Evolutionary conservation across 2,797 vertebrate genomes (phyloP), one percentile per base, ranked within the genome.

Genomic region (Glossophaga mutica): DNA sequence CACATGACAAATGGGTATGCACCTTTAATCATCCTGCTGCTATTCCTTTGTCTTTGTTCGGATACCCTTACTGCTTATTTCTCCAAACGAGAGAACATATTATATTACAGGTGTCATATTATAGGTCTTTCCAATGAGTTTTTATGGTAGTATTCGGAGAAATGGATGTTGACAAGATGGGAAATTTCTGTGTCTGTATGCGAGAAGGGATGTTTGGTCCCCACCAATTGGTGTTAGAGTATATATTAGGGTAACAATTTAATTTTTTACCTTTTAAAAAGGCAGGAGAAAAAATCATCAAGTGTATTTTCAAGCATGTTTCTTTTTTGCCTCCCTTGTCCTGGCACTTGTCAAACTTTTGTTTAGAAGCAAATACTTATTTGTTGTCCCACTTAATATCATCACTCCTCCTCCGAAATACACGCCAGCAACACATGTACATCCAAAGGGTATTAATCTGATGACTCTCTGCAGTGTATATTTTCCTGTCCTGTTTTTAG

Each of bases 211-310:
- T 7, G 18, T 26, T 88, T 92, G 87, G 16, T 78, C 91, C 79
- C 15, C 12, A 76, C 1, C 5, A 6, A 82, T n/a, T 32, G 78
- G 2, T 32, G 1, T 46, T 46, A 77, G 3, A 48, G 21, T 78
- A 11, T 9, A 29, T 44, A 59, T 88, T 46, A 12, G 21, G n/a
- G 5, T 10, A 5, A 84, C 32, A 70, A 39, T 87, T 77, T 37
- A 78, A 57, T 57, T 85, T 59, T 11, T 11, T 44, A 42, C 67
- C 81, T 94, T 83, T 32, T 57, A 55, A 57, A 65, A 59, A n/a
- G 50, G 48, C 3, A 57, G 1, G 19, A 74, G 5, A 4, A 32
- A 46, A 26, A 65, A 22, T 32, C 37, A 44, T 29, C 12, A 79
- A 19, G 0, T 42, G 5, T 24, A 34, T 46, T 76, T 18, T 68